A percentile compares a stretch with the other conserved stretches of the same genome.
Evolutionary conservation across 2,888 invertebrate genomes (phyloP).

Genomic region (Polydrusus pterygomalis): DNA sequence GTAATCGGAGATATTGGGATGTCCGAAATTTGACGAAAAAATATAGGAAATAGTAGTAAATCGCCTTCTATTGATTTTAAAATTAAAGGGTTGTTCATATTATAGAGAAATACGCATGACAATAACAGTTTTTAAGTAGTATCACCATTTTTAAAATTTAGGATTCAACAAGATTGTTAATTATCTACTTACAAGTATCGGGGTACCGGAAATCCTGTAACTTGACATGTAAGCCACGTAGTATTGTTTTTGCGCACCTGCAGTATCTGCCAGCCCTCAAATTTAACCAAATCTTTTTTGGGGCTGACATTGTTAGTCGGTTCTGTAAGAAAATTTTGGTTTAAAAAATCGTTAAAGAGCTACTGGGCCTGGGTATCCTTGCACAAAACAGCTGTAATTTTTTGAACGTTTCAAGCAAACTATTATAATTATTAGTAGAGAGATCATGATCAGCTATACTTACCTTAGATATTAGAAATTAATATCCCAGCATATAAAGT

Average conservation of each 20-base stretch:
- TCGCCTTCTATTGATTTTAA: no score
- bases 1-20: no score
- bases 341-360: neutral
- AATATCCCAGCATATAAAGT: no score
- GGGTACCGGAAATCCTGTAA: constrained; percentile 75
- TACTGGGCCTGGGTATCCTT: constrained; percentile 5
- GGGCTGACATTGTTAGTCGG: constrained; percentile 79
- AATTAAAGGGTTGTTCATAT: no score
- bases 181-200: constrained; percentile 71
- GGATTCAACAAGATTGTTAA: no score
- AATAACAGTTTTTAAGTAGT: no score
- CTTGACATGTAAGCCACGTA: constrained; percentile 79
- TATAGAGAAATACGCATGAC: no score
- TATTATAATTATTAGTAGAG: neutral
- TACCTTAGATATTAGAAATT: neutral
- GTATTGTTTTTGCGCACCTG: constrained; percentile 73
- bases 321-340: constrained; percentile 61
- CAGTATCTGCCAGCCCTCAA: constrained; percentile 77
- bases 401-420: neutral
- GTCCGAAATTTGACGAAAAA: no score
- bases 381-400: neutral
- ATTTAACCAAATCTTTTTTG: constrained; percentile 76
- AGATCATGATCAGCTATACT: no score
- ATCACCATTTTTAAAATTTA: no score
- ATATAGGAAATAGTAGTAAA: no score